Evolutionary conservation across 2,113 vertebrate species (phyloP).

Genomic region (Etheostoma spectabile): DNA sequence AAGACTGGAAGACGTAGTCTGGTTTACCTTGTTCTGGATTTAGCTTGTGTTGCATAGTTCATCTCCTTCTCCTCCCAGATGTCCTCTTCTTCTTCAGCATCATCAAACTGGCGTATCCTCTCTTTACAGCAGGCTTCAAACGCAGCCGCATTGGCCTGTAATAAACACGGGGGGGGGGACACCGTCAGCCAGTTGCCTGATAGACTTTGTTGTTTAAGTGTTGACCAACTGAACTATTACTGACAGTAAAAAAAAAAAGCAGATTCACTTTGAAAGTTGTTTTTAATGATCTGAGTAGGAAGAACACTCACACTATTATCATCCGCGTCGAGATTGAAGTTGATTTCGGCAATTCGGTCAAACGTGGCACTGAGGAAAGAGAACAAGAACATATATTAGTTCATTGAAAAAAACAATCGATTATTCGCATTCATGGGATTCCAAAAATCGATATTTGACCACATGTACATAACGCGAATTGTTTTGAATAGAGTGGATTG

Average conservation of each 20-base stretch:
- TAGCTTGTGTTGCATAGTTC: slow-evolving; percentile 89
- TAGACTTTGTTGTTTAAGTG: too few species aligned
- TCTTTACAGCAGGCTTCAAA: slow-evolving; percentile 97
- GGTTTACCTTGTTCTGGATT: slow-evolving; percentile 90
- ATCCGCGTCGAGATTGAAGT: slow-evolving; percentile 93
- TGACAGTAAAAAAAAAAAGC: too few species aligned
- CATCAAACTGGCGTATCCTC: slow-evolving; percentile 94
- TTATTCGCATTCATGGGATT: too few species aligned
- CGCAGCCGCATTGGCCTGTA: slow-evolving; percentile 90
- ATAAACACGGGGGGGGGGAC: neutral
- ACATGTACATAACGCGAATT: too few species aligned
- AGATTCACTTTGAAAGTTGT: neutral
- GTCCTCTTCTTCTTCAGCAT: slow-evolving; percentile 94
- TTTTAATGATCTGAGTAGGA: neutral
- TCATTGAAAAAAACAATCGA: too few species aligned
- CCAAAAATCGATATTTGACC: too few species aligned
- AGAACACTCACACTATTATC: slow-evolving; percentile 92
- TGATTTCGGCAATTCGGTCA: slow-evolving; percentile 96
- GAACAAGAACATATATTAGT: neutral
- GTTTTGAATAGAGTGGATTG: too few species aligned
- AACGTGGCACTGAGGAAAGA: slow-evolving; percentile 89
- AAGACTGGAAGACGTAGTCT: neutral
- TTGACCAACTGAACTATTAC: too few species aligned
- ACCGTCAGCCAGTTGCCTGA: neutral
- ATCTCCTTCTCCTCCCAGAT: slow-evolving; percentile 97